Base-by-base conservation (phyloP, 2,888 invertebrate genomes). In the Tribolium freemani region DNA sequence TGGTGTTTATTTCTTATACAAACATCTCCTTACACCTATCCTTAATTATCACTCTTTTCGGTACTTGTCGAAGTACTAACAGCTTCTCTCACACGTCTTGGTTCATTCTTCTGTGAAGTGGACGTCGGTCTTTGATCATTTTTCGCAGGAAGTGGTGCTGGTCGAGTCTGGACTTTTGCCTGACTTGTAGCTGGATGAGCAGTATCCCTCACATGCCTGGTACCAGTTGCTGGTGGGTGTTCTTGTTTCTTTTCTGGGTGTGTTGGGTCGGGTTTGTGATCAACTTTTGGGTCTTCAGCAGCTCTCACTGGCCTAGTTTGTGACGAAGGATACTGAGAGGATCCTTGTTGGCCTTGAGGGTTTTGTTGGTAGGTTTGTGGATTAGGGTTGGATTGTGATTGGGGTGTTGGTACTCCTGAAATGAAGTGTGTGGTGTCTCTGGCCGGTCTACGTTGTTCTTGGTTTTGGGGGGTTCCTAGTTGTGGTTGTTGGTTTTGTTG, bases 81-180 rank as follows among this genome's bases (percentile, higher is more conserved):
- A 16, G 20, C 21, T 3, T 51, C 51, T 21, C 51, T 16, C 3
- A 20, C 51, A 4, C 16, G 21, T 16, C 51, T 51, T 1, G 38
- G 8, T 8, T 8, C 38, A 38, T 38, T 8, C 9, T 38, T 8
- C 8, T 38, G 38, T 3, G 26, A 3, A 5, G 26, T 5, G 3
- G 26, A 26, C 38, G 38, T 38, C 38, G 21, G 20, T 13, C 3
- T 21, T 6, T 13, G 51, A 2, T 5, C 13, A 13, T 31, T 10
- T 56, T 13, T 56, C 4, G 45, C 58, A 20, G 58, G 58, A 9
- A 45, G 57, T 5, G 57, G 31, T n/a, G 57, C 57, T 5, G 57
- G 57, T 57, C 26, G 30, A 5, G 54, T 26, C 38, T 44, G 31
- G 44, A 38, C 38, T 38, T 38, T 38, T 6, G 9, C 38, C 8